Conservation (phyloP, 2,888 invertebrate genomes). For the Drosophila yooni region DNA sequence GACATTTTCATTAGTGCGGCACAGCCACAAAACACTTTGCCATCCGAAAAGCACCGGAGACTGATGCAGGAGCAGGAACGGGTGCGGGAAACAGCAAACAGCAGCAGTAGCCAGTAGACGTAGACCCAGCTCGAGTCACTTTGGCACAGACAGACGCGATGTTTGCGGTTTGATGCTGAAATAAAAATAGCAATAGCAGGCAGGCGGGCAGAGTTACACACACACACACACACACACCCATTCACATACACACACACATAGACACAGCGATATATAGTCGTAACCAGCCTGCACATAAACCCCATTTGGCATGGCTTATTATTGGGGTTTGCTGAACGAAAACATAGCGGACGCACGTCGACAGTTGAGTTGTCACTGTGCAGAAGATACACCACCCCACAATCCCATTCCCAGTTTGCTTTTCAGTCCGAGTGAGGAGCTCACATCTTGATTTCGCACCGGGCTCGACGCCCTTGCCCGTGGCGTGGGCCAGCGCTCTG, state of each 20-base stretch:
- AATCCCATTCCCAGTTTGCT: background rate
- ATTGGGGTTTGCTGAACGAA: slow-evolving; percentile 69
- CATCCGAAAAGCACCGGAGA: slow-evolving; percentile 23
- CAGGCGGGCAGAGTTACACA: slow-evolving; percentile 15
- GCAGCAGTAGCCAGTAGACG: slow-evolving; percentile 15
- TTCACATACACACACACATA: background rate
- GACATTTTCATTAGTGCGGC: slow-evolving; percentile 83
- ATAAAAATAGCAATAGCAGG: slow-evolving; percentile 59
- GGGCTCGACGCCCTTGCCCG: slow-evolving; percentile 36
- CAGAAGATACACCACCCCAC: background rate
- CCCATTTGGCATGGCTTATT: slow-evolving; percentile 81
- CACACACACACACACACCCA: slow-evolving; percentile 1
- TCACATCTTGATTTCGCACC: slow-evolving; percentile 79
- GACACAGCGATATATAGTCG: slow-evolving; percentile 1
- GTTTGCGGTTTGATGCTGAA: slow-evolving; percentile 71
- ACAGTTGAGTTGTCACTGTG: slow-evolving; percentile 63
- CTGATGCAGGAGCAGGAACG: background rate
- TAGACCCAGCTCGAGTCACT: slow-evolving; percentile 41
- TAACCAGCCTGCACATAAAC: slow-evolving; percentile 47
- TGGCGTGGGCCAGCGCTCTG: slow-evolving; percentile 53
- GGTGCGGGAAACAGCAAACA: slow-evolving; percentile 5
- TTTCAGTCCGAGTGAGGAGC: slow-evolving; percentile 47
- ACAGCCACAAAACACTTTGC: slow-evolving; percentile 79
- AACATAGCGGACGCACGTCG: slow-evolving; percentile 65
- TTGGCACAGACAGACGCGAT: slow-evolving; percentile 64